Evolutionary conservation across 2,888 invertebrate genomes (phyloP).

Genomic region (Elmis aenea): DNA sequence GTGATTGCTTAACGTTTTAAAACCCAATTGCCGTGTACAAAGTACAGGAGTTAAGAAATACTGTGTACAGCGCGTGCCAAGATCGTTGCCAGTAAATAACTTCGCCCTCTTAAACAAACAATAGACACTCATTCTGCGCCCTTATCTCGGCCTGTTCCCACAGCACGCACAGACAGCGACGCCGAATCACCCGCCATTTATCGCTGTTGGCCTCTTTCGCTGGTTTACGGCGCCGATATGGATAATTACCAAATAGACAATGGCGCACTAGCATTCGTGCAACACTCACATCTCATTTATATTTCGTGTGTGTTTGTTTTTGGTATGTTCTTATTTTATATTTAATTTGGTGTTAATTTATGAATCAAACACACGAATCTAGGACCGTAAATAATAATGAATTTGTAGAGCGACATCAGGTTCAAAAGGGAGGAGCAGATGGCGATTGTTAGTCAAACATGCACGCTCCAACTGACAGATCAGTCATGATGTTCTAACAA

Average conservation of each 20-base stretch:
- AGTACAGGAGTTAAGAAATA: background rate
- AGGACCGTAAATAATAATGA: conserved; percentile 21
- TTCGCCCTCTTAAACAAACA: conserved; percentile 33
- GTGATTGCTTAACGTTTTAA: too few relatives aligned
- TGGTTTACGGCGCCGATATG: conserved; percentile 24
- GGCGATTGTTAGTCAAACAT: too few relatives aligned
- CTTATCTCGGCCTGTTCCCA: conserved; percentile 29
- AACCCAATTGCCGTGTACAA: too few relatives aligned
- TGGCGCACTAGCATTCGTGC: conserved; percentile 14
- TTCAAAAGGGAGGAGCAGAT: conserved; percentile 8
- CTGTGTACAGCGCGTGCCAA: conserved; percentile 11
- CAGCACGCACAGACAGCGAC: conserved; percentile 24
- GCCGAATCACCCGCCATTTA: conserved; percentile 20
- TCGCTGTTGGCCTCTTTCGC: conserved; percentile 15
- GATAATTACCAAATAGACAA: conserved; percentile 27
- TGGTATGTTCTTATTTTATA: conserved; percentile 30
- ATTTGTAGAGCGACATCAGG: conserved; percentile 11
- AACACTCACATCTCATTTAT: conserved; percentile 15
- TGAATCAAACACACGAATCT: conserved; percentile 38
- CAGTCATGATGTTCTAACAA: too few relatives aligned
- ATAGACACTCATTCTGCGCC: conserved; percentile 31
- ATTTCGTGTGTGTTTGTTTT: conserved; percentile 20
- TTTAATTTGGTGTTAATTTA: conserved; percentile 43
- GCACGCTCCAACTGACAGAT: too few relatives aligned
- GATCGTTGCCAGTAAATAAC: conserved; percentile 27